Base-by-base conservation (phyloP, 2,888 invertebrate genomes). In the Criorhina ranunculi region DNA sequence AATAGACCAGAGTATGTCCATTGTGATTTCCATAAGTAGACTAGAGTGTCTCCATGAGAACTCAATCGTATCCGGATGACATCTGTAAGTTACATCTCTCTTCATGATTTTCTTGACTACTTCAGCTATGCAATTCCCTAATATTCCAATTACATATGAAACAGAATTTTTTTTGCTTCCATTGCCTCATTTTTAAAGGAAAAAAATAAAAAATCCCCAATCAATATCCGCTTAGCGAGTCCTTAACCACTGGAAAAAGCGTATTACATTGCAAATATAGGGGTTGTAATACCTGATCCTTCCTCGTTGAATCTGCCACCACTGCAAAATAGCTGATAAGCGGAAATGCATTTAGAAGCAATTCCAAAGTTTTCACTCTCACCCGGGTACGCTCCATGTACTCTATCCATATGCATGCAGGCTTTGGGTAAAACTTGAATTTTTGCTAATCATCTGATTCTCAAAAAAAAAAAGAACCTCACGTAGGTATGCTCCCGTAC, bases 261-360 rank as follows among this genome's bases (percentile, higher is more conserved):
- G 33, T 55, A 44, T 55, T 19, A 12, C 12, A 57, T 42, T 35
- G 11, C 19, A 64, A 40, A 62, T 44, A n/a, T 8, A 40, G 17
- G 19, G 19, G n/a, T 40, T 49, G 46, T 55, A 31, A 37, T 5
- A n/a, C 11, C 19, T 37, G 35, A 57, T 57, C 37, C 24, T 35
- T 12, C 40, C 40, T 57, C 40, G n/a, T 55, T 40, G 40, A 35
- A 57, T 57, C 19, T 57, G 29, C 31, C 35, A 17, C 31, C 29
- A 33, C 46, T 79, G 66, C 37, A 46, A 66, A 66, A 29, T 17
- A 37, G 75, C 59, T 75, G 79, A 75, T 80, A 80, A 80, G 44
- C 53, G 15, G 33, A 80, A 60, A 75, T 67, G 59, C 33, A 49
- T 72, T 60, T 19, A 9, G 4, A 75, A 75, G 40, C 17, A 15